Evolutionary conservation across 2,797 vertebrate species (phyloP), one percentile per base, ranked within the genome.

Genomic region (Myiotriccus ornatus): DNA sequence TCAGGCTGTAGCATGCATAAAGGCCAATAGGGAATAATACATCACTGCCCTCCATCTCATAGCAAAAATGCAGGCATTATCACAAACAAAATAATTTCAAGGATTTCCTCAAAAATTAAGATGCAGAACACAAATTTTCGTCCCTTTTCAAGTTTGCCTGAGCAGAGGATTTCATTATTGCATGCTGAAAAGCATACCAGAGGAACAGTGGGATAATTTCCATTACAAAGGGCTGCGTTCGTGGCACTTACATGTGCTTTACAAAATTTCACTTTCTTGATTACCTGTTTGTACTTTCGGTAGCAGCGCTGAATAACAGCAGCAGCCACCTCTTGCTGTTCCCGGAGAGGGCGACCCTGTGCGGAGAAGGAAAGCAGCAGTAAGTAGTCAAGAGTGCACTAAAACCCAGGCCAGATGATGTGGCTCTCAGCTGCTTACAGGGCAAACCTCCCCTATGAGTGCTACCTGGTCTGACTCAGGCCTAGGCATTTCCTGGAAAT

Each of bases 221-320:
- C 41, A 37, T 18, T 15, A 53, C 43, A 53, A 55, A 50, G 41
- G 28, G 32, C 8, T 55, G 23, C 0, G 5, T 16, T 79, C 39
- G 47, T 0, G 9, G 65, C 70, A 68, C 43, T 57, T 15, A 8
- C 0, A 1, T 0, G 7, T 10, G 32, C 24, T 81, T 32, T 12
- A 7, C 9, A 32, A 20, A 25, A 67, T 28, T 17, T 18, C 18
- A 32, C 8, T 67, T 15, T 47, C 24, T 60, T 2, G 19, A 97
- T 98, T 99, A 99, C 99, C 99, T 99, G 99, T 97, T 99, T 99
- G 95, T 99, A 99, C 97, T 99, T 99, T 97, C 99, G 98, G 98
- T 99, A 99, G 97, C 99, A 99, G 93, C 99, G 99, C 96, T 99
- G 99, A 97, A 99, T 99, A 95, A 99, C 99, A 87, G 99, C 99